A percentile compares a stretch with the other conserved stretches of the same genome.
Evolutionary conservation across 2,797 vertebrate species (phyloP).

Genomic region (Garrulus glandarius): DNA sequence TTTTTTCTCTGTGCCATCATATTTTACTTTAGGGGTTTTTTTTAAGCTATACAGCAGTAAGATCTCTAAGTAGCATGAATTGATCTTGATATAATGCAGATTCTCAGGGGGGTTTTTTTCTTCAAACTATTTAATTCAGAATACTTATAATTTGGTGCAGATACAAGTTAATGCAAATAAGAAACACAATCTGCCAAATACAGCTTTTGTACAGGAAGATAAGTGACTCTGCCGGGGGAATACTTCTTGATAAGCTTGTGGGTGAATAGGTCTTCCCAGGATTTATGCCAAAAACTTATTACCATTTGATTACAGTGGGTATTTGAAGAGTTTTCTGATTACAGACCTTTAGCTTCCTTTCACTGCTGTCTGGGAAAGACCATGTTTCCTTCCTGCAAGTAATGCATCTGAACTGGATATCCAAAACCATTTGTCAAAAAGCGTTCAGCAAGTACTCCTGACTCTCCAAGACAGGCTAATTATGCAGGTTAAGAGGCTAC

Average conservation of each 20-base stretch:
- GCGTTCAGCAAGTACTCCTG: background rate
- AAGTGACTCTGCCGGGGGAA: background rate
- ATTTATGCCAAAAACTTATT: background rate
- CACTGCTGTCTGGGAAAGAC: background rate
- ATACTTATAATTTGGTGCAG: background rate
- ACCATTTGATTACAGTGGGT: background rate
- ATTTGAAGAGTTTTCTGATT: background rate
- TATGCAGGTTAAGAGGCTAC: background rate
- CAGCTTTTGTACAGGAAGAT: background rate
- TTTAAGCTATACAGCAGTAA: background rate
- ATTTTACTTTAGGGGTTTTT: background rate
- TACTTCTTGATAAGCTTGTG: constrained; percentile 6
- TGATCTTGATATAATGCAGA: background rate
- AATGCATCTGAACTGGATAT: background rate
- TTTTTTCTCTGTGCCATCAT: background rate
- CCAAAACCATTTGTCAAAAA: background rate
- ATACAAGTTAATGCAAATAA: background rate
- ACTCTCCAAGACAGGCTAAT: background rate
- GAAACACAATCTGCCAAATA: background rate
- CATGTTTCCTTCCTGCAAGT: background rate
- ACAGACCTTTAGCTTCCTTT: background rate
- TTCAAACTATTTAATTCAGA: background rate
- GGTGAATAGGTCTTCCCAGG: background rate
- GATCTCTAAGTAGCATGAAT: background rate
- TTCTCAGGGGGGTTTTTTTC: background rate